Evolutionary conservation across 1,140 invertebrate genomes (phyloP).

Genomic region (Andricus grossulariae): DNA sequence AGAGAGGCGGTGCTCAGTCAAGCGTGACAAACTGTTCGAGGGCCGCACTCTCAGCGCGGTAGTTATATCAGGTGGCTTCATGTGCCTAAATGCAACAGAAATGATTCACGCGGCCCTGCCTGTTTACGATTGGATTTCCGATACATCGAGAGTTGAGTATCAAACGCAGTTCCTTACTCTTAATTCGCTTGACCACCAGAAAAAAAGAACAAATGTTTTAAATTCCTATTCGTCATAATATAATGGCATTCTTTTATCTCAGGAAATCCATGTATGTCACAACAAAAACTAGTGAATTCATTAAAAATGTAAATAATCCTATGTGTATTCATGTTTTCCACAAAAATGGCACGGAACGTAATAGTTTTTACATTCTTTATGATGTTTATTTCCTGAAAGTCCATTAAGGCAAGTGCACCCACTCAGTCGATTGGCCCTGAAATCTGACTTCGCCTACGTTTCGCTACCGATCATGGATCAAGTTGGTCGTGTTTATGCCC

Average conservation of each 20-base stretch:
- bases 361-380: constrained; percentile 40
- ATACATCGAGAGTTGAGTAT: no score
- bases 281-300: constrained; percentile 43
- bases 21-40: no score
- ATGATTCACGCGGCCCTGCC: no score
- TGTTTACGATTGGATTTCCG: no score
- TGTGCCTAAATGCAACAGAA: no score
- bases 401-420: constrained; percentile 51
- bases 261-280: constrained; percentile 37
- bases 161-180: not conserved
- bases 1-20: no score
- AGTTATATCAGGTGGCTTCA: no score
- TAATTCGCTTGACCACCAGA: constrained; percentile 30
- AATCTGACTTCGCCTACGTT: constrained; percentile 53
- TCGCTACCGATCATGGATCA: constrained; percentile 47
- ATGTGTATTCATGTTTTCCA: constrained; percentile 25
- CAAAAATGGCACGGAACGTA: constrained; percentile 36
- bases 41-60: no score
- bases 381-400: constrained; percentile 63
- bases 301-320: constrained; percentile 35
- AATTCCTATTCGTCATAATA: not conserved
- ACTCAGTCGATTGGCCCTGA: constrained; percentile 58
- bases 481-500: constrained; percentile 50
- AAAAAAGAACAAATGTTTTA: not conserved
- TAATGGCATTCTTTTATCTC: constrained; percentile 17